A percentile compares a stretch with the other conserved stretches of the same genome.
These are phyloP conservation scores for Hybognathus amarus DNA, from an alignment of 2,797 vertebrate species.

Conservation along the genomic window DNA sequence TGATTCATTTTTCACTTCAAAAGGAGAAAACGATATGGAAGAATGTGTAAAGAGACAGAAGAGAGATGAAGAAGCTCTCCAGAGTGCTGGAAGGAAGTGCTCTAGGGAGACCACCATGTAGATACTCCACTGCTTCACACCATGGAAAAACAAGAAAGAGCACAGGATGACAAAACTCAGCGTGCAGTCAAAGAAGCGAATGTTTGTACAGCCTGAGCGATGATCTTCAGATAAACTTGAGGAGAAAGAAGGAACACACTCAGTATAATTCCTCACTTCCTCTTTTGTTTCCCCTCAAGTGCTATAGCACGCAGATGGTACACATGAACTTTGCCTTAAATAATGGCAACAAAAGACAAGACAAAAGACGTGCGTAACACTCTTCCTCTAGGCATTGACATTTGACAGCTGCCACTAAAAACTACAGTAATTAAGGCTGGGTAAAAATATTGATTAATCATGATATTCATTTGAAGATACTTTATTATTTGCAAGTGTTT, in stretches of 20 bases:
- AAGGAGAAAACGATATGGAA: slow-evolving; percentile 16
- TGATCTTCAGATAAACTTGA: slow-evolving; percentile 50
- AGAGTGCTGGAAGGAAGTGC: slow-evolving; percentile 30
- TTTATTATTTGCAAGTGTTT: neutral
- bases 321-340: slow-evolving; percentile 27
- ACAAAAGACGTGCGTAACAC: neutral
- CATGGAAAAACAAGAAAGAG: slow-evolving; percentile 47
- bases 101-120: slow-evolving; percentile 34
- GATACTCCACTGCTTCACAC: slow-evolving; percentile 43
- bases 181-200: slow-evolving; percentile 42
- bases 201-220: slow-evolving; percentile 53
- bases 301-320: slow-evolving; percentile 26
- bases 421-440: neutral
- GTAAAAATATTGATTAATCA: slow-evolving; percentile 3
- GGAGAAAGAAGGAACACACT: slow-evolving; percentile 23
- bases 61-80: slow-evolving; percentile 30
- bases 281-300: slow-evolving; percentile 42
- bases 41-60: slow-evolving; percentile 36
- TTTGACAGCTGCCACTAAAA: slow-evolving; percentile 20
- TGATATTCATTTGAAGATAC: neutral
- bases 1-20: slow-evolving; percentile 38
- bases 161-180: slow-evolving; percentile 41
- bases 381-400: neutral
- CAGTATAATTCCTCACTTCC: slow-evolving; percentile 35
- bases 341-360: slow-evolving; percentile 21